Base-by-base conservation (phyloP, 2,888 invertebrate genomes). In the Notodonta dromedarius region DNA sequence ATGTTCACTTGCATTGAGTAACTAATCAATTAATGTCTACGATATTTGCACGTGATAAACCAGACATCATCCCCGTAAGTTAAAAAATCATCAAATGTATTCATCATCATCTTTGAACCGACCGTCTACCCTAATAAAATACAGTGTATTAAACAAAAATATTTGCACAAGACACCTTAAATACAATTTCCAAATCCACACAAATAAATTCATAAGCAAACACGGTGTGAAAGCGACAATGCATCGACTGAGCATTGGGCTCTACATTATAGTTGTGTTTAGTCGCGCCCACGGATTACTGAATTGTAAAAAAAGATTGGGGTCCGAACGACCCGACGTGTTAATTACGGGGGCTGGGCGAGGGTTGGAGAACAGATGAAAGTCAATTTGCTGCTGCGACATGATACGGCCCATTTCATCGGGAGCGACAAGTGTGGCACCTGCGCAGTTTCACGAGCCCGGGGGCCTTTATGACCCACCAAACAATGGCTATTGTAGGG, bases 371-470 rank as follows among this genome's bases (percentile, higher is more conserved):
- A 82, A 89, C 93, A 92, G 93, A 94, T 91, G 94, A 90, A 93
- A 94, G 94, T 94, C 95, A 95, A 95, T 95, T 95, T 94, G 94
- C 94, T 94, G 91, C 94, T 91, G 93, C 94, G 91, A 94, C 95
- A 95, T 94, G 95, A 94, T 94, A 94, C 93, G 93, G 94, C 94
- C 94, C 95, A 95, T 95, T 95, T 94, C 93, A 90, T 92, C 85
- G 82, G 73, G 80, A 80, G 87, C 89, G 91, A 92, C 93, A 93
- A 93, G 93, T 93, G 92, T 80, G 81, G 86, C 93, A 93, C 93
- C 93, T 94, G 94, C 89, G 90, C 89, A 82, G 79, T 88, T 86
- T 85, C 87, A 77, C 84, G 80, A 72, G 78, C 80, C 78, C 65
- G 63, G 77, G 88, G 79, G 79, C 83, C 85, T 86, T 90, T 90